Base-by-base conservation (phyloP, 2,113 vertebrate species). In the Psammodynastes pulverulentus region DNA sequence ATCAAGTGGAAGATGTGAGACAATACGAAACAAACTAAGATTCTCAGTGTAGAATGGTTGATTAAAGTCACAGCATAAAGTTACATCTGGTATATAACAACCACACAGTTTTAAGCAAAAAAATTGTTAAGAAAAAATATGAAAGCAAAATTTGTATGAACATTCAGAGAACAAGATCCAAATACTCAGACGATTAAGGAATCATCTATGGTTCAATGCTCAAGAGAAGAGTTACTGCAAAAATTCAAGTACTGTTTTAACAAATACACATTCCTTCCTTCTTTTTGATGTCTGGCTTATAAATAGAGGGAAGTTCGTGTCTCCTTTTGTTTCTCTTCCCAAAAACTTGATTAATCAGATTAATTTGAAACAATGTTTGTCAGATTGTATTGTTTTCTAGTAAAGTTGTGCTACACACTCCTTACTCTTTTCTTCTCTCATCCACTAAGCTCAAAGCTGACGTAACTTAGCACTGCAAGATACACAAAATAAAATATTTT, bases 1-100 rank as follows among this genome's bases (percentile, higher is more conserved):
- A 94, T 94, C 5, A 95, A 79, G 92, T 8, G 89, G 62, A 88
- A 91, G 91, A 87, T 9, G 9, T 94, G 62, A 29, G 84, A n/a
- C 21, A 89, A 72, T 56, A 54, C 10, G 53, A 52, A 88, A 62
- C 13, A 94, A 87, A 12, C 21, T 2, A 94, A 93, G 4, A 17
- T 6, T 94, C 72, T 34, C 91, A 56, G 34, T 88, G 10, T 12
- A 90, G 12, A 0, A 91, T 21, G 12, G 86, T 26, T 86, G 88
- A 88, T 23, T 7, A 94, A 79, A 90, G 90, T 43, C 86, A 93
- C 6, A 0, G 5, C 19, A 91, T 5, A 90, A 95, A 88, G 85
- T 0, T 0, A 17, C 45, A 46, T 9, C 0, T 12, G 26, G 15
- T 51, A 95, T 90, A 92, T 84, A 39, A 23, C 85, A 92, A 91